Percentiles rank a stretch among this genome's conserved stretches.
These are phyloP conservation scores for Megalops atlanticus DNA, from an alignment of 2,113 vertebrate genomes.

Conservation along the genomic window DNA sequence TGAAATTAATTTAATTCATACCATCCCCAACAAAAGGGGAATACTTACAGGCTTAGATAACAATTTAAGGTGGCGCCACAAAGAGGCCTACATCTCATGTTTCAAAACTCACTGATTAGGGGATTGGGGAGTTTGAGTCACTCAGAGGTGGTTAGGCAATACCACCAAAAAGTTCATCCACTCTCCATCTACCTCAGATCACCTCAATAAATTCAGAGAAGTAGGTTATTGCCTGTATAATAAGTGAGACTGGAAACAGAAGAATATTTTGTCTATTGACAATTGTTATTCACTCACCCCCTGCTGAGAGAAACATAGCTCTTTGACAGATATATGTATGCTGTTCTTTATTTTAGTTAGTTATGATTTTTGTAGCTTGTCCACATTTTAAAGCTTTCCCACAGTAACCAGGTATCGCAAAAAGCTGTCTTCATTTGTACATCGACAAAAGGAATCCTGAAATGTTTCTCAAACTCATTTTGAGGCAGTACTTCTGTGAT, in stretches of 20 bases:
- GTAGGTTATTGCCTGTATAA: background rate
- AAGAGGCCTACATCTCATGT: background rate
- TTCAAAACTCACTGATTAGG: background rate
- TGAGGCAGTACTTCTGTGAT: background rate
- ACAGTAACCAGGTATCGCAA: too few species aligned
- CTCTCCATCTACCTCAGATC: too few species aligned
- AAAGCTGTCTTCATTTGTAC: constrained; percentile 3
- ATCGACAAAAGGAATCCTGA: background rate
- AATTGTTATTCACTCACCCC: too few species aligned
- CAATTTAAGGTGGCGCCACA: background rate
- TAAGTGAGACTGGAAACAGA: too few species aligned
- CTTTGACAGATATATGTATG: too few species aligned
- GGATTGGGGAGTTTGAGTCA: background rate
- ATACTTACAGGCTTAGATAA: background rate
- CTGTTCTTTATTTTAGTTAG: too few species aligned
- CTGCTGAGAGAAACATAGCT: too few species aligned
- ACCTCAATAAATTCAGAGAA: background rate
- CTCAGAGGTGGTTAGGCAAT: too few species aligned
- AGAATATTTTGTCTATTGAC: too few species aligned
- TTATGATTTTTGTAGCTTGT: too few species aligned
- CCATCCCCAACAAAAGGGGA: constrained; percentile 31
- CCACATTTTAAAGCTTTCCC: too few species aligned
- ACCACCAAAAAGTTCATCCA: too few species aligned
- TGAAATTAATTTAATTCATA: constrained; percentile 43
- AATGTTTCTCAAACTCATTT: background rate